These are phyloP conservation scores for Drosophila equinoxialis DNA, from an alignment of 1,140 invertebrate species.

Conservation along the genomic window DNA sequence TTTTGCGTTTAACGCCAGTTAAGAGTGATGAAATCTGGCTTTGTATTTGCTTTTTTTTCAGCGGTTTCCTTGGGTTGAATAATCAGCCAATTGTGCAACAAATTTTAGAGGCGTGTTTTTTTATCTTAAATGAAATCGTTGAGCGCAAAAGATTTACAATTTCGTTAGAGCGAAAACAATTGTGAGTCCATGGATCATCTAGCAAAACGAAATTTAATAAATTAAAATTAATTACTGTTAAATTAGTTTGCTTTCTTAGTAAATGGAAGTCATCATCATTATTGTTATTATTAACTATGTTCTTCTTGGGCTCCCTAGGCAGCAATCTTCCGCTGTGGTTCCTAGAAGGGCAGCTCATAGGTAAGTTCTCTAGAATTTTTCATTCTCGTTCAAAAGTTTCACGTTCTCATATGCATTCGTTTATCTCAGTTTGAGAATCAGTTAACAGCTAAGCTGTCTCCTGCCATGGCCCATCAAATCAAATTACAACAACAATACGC, in stretches of 20 bases:
- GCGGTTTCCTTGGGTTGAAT: slow-evolving; percentile 39
- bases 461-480: slow-evolving; percentile 44
- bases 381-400: neutral
- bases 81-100: slow-evolving; percentile 41
- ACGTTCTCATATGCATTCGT: slow-evolving; percentile 23
- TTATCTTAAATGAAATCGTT: slow-evolving; percentile 61
- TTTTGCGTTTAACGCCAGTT: slow-evolving; percentile 38
- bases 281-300: neutral
- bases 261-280: neutral
- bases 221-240: neutral
- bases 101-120: slow-evolving; percentile 45
- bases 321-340: neutral
- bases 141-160: slow-evolving; percentile 38
- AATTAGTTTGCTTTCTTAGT: slow-evolving; percentile 1
- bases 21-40: slow-evolving; percentile 57
- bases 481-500: slow-evolving; percentile 55
- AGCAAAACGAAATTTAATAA: neutral
- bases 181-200: slow-evolving; percentile 1
- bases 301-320: neutral
- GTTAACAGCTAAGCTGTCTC: slow-evolving; percentile 39
- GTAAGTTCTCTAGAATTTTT: neutral
- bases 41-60: slow-evolving; percentile 31
- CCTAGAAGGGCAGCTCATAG: neutral
- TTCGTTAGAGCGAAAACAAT: slow-evolving; percentile 21
- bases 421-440: slow-evolving; percentile 45